These are phyloP conservation scores for Meteorus sp. DNA, from an alignment of 1,140 invertebrate species.

Conservation along the genomic window DNA sequence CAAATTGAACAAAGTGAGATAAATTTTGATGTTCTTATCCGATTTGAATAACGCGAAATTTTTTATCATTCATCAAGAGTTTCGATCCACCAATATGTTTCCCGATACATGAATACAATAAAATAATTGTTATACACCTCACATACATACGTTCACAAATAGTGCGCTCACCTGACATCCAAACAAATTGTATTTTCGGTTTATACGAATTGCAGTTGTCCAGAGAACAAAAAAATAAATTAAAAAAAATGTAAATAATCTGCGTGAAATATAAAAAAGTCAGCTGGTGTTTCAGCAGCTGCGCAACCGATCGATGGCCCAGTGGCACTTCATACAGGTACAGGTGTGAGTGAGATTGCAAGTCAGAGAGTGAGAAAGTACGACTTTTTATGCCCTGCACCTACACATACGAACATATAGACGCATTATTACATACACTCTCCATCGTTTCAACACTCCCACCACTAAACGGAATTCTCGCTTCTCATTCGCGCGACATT, in stretches of 20 bases:
- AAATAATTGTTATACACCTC: too few species aligned
- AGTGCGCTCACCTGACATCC: too few species aligned
- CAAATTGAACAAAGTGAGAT: too few species aligned
- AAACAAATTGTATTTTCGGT: background rate
- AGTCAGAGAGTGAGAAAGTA: background rate
- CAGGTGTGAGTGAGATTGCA: background rate
- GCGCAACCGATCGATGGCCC: slow-evolving; percentile 49
- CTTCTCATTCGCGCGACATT: slow-evolving; percentile 19
- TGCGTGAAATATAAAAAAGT: slow-evolving; percentile 32
- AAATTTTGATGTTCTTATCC: too few species aligned
- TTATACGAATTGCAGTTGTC: background rate
- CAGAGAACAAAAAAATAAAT: background rate
- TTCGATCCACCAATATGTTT: too few species aligned
- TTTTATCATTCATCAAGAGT: too few species aligned
- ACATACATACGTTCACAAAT: too few species aligned
- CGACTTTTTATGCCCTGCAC: too few species aligned
- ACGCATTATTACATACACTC: too few species aligned
- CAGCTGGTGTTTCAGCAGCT: slow-evolving; percentile 34
- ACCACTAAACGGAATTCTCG: background rate
- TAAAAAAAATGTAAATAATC: slow-evolving; percentile 23
- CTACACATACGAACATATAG: slow-evolving; percentile 5
- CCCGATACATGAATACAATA: too few species aligned
- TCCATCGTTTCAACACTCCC: slow-evolving; percentile 1
- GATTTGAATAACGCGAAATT: too few species aligned
- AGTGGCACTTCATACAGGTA: slow-evolving; percentile 33